These are phyloP conservation scores for Tenebrosternarchus preto DNA, from an alignment of 2,113 vertebrate species.

Conservation along the genomic window DNA sequence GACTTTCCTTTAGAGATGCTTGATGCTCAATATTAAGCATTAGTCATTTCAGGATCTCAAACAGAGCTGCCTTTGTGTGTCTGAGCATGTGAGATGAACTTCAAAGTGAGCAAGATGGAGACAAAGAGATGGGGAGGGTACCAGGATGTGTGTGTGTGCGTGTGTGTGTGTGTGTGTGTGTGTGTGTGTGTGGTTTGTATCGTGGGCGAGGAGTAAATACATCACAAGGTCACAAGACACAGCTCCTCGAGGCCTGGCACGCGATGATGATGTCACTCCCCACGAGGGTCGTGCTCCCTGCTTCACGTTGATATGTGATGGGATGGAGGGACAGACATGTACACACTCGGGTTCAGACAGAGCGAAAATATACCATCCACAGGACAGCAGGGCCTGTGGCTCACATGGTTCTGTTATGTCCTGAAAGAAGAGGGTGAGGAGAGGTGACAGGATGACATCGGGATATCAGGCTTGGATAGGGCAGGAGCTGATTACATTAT, in stretches of 20 bases:
- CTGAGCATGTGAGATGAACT: conserved; percentile 14
- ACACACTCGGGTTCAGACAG: not conserved
- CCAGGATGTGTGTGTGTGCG: not conserved
- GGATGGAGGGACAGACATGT: not conserved
- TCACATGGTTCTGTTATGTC: not conserved
- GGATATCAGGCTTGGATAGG: not conserved
- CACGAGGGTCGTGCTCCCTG: not conserved
- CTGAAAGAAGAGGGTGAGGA: not conserved
- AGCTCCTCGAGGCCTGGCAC: conserved; percentile 25
- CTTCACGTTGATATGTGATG: conserved; percentile 14
- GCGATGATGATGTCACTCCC: conserved; percentile 34
- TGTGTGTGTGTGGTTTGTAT: not conserved
- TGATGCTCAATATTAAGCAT: not conserved
- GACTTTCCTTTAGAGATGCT: not conserved
- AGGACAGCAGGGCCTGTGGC: not conserved
- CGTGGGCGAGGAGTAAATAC: not conserved
- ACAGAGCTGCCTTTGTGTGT: conserved; percentile 29
- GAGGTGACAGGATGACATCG: not conserved
- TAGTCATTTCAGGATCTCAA: conserved; percentile 11
- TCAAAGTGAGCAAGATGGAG: conserved; percentile 20
- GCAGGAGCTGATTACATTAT: not conserved
- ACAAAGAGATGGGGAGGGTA: not conserved
- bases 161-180: conserved; percentile 2
- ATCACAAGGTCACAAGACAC: conserved; percentile 1
- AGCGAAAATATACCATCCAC: not conserved